Base-by-base conservation (phyloP, 1,140 invertebrate species). In the Pantala flavescens region DNA sequence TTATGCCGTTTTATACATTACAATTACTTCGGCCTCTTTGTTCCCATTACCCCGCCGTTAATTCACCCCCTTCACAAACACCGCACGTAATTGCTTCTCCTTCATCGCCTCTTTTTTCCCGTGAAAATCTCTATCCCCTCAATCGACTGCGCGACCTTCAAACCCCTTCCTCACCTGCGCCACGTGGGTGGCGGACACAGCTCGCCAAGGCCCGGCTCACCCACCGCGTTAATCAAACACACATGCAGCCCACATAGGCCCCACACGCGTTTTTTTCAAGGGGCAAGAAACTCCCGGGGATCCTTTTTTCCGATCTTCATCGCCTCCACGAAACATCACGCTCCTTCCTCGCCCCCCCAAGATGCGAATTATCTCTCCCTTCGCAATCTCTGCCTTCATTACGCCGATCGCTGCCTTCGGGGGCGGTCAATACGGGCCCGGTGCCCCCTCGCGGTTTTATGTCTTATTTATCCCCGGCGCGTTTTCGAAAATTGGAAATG, bases 211-310 rank as follows among this genome's bases (percentile, higher is more conserved):
- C 49, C 49, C 49, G 49, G 14, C n/a, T 21, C 49, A 21, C 49
- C 49, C 49, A 21, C 49, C 49, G 49, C 49, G 49, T 63, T 63
- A 63, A 63, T 63, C 49, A 63, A 63, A 63, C 49, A 63, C 49
- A 63, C 49, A 63, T 21, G 49, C 49, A 63, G n/a, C 3, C 49
- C 49, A 63, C 49, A 63, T 21, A 3, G 3, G 3, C 49, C 16
- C n/a, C 49, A 63, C 49, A 7, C 49, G 28, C 2, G 28, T 36
- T 36, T 36, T 36, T 36, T 36, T 36, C 49, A 63, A 63, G 49
- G n/a, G 49, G 49, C 49, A 63, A 63, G 49, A 63, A 63, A 63
- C 49, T 63, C 49, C 49, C 28, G 28, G 2, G 28, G 28, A 9
- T 36, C 49, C 49, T 63, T 63, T 63, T 63, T 19, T 21, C n/a